These are phyloP conservation scores for Mormyrus hasselquistii DNA, from an alignment of 2,797 vertebrate species.

Conservation along the genomic window DNA sequence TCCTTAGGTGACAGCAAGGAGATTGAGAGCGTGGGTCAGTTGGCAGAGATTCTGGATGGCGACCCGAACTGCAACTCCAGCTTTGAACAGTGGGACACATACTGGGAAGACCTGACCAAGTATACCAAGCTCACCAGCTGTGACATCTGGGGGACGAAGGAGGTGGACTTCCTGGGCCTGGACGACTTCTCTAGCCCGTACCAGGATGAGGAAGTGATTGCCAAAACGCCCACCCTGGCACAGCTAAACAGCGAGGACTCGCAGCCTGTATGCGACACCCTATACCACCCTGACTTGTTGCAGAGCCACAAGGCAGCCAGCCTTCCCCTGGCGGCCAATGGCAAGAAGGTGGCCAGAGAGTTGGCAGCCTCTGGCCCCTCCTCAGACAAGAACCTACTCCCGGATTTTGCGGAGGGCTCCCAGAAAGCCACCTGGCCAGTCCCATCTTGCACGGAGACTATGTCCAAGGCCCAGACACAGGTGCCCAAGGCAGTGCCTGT, in stretches of 20 bases:
- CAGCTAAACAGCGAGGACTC: conserved; percentile 98
- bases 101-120: conserved; percentile 98
- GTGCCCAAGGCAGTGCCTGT: conserved; percentile 65
- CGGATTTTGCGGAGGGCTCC: conserved; percentile 73
- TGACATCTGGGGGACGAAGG: conserved; percentile 99
- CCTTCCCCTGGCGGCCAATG: conserved; percentile 56
- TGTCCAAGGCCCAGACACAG: conserved; percentile 69
- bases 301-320: conserved; percentile 65
- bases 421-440: conserved; percentile 82
- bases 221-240: conserved; percentile 89
- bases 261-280: conserved; percentile 83
- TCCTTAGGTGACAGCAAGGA: conserved; percentile 81
- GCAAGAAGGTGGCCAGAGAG: conserved; percentile 55
- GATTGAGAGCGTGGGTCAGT: conserved; percentile 80
- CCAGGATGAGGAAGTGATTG: conserved; percentile 95
- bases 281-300: conserved; percentile 78
- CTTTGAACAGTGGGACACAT: conserved; percentile 98
- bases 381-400: conserved; percentile 44
- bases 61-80: conserved; percentile 81
- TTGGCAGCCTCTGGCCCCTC: conserved; percentile 14
- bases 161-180: conserved; percentile 93
- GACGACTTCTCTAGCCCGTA: conserved; percentile 98
- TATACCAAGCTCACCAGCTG: conserved; percentile 94
- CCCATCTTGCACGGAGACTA: conserved; percentile 81
- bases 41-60: conserved; percentile 78